Percentiles rank a stretch among this genome's conserved stretches.
Conservation (phyloP, 2,113 vertebrate species). For the Xenopus laevis region DNA sequence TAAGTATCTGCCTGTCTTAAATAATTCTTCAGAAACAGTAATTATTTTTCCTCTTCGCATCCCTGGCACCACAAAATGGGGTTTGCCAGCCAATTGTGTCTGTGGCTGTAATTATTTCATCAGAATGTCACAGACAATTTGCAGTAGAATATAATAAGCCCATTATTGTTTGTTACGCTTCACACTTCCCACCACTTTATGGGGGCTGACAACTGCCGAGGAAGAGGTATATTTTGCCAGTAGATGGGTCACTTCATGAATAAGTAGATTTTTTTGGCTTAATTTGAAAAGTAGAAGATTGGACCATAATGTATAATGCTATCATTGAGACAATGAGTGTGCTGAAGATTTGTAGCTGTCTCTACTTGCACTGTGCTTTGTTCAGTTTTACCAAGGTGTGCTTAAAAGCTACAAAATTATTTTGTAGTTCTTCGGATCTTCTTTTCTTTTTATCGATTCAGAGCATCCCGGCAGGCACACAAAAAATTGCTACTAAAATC, state of each 20-base stretch:
- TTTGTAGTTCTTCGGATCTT: neutral
- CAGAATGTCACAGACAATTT: conserved; percentile 36
- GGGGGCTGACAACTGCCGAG: neutral
- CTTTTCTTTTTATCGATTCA: neutral
- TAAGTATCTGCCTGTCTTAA: conserved; percentile 20
- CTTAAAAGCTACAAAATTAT: neutral
- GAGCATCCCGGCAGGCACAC: neutral
- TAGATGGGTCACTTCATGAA: neutral
- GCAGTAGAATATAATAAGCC: conserved; percentile 27
- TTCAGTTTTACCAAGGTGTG: neutral
- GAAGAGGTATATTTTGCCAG: conserved; percentile 9
- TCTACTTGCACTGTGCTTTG: too few relatives aligned
- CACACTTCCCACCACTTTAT: conserved; percentile 6
- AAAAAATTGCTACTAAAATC: conserved; percentile 3
- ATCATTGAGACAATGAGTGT: too few relatives aligned
- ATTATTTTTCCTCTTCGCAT: conserved; percentile 32
- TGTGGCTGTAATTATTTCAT: conserved; percentile 40
- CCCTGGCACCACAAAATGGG: neutral
- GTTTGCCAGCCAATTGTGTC: conserved; percentile 37
- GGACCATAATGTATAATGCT: neutral
- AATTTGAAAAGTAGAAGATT: conserved; percentile 2
- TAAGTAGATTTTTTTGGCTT: neutral
- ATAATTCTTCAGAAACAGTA: conserved; percentile 15
- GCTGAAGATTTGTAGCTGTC: too few relatives aligned
- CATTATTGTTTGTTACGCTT: conserved; percentile 29